These are phyloP conservation scores for Dinothrombium tinctorium DNA, from an alignment of 1,140 invertebrate species.

Conservation along the genomic window DNA sequence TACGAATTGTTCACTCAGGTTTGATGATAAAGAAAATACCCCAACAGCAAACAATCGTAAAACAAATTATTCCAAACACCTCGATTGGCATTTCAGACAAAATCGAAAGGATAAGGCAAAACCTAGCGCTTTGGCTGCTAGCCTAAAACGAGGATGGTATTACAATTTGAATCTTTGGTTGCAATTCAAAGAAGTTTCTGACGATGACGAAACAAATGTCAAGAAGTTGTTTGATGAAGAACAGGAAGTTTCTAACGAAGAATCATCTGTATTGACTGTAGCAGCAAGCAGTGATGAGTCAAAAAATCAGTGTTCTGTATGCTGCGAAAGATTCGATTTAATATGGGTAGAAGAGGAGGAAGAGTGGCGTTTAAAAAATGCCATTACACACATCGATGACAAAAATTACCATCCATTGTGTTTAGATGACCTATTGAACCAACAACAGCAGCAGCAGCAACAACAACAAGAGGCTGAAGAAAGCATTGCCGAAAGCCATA, in stretches of 20 bases:
- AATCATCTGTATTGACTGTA: slow-evolving; percentile 18
- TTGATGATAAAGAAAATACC: slow-evolving; percentile 64
- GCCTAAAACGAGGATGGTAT: slow-evolving; percentile 6
- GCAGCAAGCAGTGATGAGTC: slow-evolving; percentile 10
- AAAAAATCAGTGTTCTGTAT: slow-evolving; percentile 44
- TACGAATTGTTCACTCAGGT: slow-evolving; percentile 71
- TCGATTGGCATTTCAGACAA: slow-evolving; percentile 90
- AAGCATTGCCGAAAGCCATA: not conserved
- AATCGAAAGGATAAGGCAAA: slow-evolving; percentile 52
- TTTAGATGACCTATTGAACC: slow-evolving; percentile 11
- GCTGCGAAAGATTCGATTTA: slow-evolving; percentile 68
- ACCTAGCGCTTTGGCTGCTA: not conserved
- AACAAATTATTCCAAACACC: slow-evolving; percentile 53
- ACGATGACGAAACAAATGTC: slow-evolving; percentile 25
- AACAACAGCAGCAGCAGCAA: not conserved
- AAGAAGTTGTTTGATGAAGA: not conserved
- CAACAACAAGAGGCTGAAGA: not conserved
- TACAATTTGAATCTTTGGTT: slow-evolving; percentile 35
- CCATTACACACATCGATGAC: slow-evolving; percentile 37
- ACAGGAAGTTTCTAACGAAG: not conserved
- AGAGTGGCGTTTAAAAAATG: slow-evolving; percentile 76
- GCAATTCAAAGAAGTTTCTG: slow-evolving; percentile 78
- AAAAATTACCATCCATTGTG: slow-evolving; percentile 16
- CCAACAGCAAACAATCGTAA: not conserved
- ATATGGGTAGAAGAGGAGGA: slow-evolving; percentile 87